phyloP scores from a whole-genome alignment of 2,888 invertebrate species.

The Allygus modestus region DNA sequence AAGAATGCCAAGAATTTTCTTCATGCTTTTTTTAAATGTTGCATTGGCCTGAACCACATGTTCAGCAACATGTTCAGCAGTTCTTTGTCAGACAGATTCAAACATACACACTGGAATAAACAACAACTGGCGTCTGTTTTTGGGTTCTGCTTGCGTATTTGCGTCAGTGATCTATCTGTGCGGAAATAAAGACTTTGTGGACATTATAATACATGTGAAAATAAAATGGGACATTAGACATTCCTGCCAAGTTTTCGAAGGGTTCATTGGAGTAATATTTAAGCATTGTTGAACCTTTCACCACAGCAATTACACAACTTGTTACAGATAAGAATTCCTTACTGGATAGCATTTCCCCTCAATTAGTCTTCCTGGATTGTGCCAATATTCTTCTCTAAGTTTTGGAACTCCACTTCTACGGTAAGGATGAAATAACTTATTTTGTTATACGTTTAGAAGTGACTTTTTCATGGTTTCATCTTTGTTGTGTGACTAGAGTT shows the following conservation, averaged over 20 bases:
- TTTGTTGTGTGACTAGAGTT: no score
- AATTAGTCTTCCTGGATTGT: conserved; percentile 59
- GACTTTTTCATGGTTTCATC: no score
- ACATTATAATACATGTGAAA: conserved; percentile 2
- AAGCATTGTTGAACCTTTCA: conserved; percentile 42
- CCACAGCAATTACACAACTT: conserved; percentile 67
- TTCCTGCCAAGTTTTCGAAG: conserved; percentile 28
- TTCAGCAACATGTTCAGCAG: conserved; percentile 3
- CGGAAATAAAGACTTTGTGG: conserved; percentile 22
- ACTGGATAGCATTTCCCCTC: conserved; percentile 49
- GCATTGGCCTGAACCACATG: neutral
- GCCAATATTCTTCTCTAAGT: conserved; percentile 44
- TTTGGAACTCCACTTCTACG: conserved; percentile 15
- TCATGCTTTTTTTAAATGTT: neutral
- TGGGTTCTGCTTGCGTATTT: neutral
- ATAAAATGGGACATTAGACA: neutral
- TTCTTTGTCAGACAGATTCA: neutral
- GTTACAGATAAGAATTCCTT: conserved; percentile 67
- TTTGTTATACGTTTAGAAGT: no score
- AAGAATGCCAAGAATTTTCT: neutral
- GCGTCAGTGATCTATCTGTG: neutral
- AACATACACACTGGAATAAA: neutral
- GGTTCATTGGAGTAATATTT: conserved; percentile 51
- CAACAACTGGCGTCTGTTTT: neutral
- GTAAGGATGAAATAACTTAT: conserved; percentile 41